These are phyloP conservation scores for Deroplatys truncata DNA, from an alignment of 2,888 invertebrate genomes.

Conservation along the genomic window DNA sequence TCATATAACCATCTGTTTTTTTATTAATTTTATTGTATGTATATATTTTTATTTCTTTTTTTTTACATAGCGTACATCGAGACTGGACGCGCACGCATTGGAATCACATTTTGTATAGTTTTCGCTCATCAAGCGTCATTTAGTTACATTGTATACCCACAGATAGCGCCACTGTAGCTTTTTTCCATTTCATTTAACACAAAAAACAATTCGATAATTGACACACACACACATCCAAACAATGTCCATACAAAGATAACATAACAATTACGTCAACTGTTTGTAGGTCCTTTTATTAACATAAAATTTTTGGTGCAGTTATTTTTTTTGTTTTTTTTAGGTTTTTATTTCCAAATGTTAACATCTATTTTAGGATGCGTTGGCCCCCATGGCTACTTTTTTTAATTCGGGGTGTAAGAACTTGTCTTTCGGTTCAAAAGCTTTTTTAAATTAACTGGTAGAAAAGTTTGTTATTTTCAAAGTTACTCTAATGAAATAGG, in stretches of 20 bases:
- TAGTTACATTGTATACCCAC: background rate
- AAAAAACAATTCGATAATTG: constrained; percentile 10
- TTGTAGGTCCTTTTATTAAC: background rate
- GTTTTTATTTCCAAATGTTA: background rate
- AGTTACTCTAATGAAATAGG: background rate
- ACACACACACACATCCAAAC: background rate
- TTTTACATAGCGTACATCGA: constrained; percentile 9
- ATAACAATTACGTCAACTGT: background rate
- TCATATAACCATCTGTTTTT: no score
- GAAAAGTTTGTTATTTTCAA: background rate
- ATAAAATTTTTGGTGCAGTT: background rate
- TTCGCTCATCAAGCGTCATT: background rate
- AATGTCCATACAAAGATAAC: background rate
- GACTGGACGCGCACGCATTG: background rate
- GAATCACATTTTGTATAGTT: background rate
- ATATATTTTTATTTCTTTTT: background rate
- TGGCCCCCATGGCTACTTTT: background rate
- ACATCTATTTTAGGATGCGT: background rate
- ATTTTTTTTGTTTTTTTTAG: background rate
- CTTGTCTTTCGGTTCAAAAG: background rate
- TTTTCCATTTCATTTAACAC: background rate
- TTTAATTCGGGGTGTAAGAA: background rate
- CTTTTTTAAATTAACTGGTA: background rate
- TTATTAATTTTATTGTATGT: background rate
- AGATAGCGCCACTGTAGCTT: constrained; percentile 13